Evolutionary conservation across 2,888 invertebrate genomes (phyloP), one percentile per base, ranked within the genome.

Genomic region (Rhogogaster chlorosoma): DNA sequence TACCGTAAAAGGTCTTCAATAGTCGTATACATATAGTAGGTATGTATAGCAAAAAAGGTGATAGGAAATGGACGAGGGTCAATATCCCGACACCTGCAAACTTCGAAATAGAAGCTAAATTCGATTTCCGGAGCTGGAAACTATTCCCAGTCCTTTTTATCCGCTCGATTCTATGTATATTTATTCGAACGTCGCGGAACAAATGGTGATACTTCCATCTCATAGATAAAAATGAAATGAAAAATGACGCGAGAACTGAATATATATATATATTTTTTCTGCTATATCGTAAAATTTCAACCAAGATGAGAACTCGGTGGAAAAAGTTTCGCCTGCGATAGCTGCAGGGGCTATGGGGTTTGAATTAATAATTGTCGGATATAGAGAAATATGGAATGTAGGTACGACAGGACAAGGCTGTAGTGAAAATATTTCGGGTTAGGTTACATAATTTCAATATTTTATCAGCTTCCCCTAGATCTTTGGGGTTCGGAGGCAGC

Each of bases 21-120:
- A 29, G 36, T 80, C 29, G 26, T 22, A 36, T 61, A 32, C 6
- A 3, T 73, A 26, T n/a, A 42, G 15, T 12, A 22, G 22, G 71
- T 26, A 42, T 38, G 71, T 26, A 42, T 38, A 9, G 38, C 12
- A 57, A 36, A 80, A 32, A 61, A 61, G 61, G 26, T 61, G 80
- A 80, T 80, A 26, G 80, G 80, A 80, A 80, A 80, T 61, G 61
- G 61, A 80, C 80, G 38, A 15, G 80, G 61, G 80, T 80, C 80
- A 36, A 57, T 61, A 38, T 15, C 61, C 80, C 15, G 61, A 80
- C 38, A 80, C 61, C 26, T 57, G 36, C 80, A 80, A 22, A 57
- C 80, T 61, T 49, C 15, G 36, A 29, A 61, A 61, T 80, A 80
- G 61, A 32, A 57, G 36, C 36, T 38, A 9, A 61, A 80, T 61